A percentile compares a stretch with the other conserved stretches of the same genome.
These are phyloP conservation scores for Malurus cyaneus DNA, from an alignment of 2,113 vertebrate genomes.

Conservation along the genomic window DNA sequence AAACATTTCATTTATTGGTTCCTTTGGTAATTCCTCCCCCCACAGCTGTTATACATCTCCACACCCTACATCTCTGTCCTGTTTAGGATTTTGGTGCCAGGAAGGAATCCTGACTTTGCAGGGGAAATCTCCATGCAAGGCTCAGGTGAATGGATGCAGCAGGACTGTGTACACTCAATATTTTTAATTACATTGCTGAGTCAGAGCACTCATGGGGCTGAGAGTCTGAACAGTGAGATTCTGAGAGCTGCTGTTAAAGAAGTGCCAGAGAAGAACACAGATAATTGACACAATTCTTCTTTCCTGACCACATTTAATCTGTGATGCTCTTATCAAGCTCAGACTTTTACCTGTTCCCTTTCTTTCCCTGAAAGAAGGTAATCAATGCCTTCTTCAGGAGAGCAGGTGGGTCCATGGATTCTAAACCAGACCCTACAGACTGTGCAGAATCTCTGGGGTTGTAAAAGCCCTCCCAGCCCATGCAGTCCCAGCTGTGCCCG, in stretches of 20 bases:
- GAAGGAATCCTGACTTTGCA: background rate
- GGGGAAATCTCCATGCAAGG: background rate
- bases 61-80: background rate
- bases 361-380: background rate
- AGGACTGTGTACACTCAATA: background rate
- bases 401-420: background rate
- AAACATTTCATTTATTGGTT: background rate
- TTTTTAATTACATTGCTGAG: background rate
- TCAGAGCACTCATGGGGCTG: background rate
- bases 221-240: background rate
- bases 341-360: background rate
- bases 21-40: background rate
- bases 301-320: background rate
- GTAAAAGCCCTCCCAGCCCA: rapidly evolving
- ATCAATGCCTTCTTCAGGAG: background rate
- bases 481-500: rapidly evolving
- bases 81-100: background rate
- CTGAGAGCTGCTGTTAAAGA: background rate
- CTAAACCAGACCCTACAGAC: background rate
- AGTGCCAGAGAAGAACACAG: background rate
- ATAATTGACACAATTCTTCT: background rate
- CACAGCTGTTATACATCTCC: rapidly evolving
- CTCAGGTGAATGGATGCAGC: background rate
- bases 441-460: background rate
- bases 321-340: background rate